Evolutionary conservation across 2,113 vertebrate species (phyloP), one percentile per base, ranked within the genome.

Genomic region (Galbula dea): DNA sequence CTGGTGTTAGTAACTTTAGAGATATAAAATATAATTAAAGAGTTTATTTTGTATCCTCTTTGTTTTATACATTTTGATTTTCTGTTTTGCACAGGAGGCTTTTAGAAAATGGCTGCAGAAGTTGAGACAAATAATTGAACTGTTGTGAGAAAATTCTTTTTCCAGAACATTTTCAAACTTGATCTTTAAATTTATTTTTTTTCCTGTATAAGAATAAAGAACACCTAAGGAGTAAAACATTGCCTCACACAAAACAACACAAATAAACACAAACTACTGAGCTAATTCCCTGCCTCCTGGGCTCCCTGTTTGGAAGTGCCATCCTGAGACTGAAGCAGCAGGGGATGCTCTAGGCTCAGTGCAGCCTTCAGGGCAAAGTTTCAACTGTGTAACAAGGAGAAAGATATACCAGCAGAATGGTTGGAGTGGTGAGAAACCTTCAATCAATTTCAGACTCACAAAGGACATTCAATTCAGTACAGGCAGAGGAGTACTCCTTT

Each of bases 321-420:
- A 86, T 94, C 95, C 57, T 3, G 6, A 73, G 73, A 23, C 3
- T 11, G 14, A 62, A 83, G 89, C 96, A 96, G 95, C 80, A 96
- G 97, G 92, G 96, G 93, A 94, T 92, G 96, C 96, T 97, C 77
- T 91, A 89, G 73, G 90, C 88, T 93, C 85, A 95, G 54, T 20
- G 74, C 86, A 90, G 93, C 58, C 65, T 54, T 16, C 52, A 83
- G 75, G 73, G 49, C 41, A 84, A 36, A 52, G 41, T 48, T 26
- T 9, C n/a, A n/a, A n/a, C n/a, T n/a, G n/a, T n/a, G n/a, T 34
- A 43, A 48, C 20, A 30, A 39, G n/a, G 61, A 65, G n/a, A 2
- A 22, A 66, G 72, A 30, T 1, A 3, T 23, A 39, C 29, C 37
- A 22, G n/a, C 7, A 46, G 32, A 43, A 65, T 7, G 16, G 9